Percentiles rank a stretch among this genome's conserved stretches.
Conservation (phyloP, 2,113 vertebrate species). For the Sebastes schlegelii region DNA sequence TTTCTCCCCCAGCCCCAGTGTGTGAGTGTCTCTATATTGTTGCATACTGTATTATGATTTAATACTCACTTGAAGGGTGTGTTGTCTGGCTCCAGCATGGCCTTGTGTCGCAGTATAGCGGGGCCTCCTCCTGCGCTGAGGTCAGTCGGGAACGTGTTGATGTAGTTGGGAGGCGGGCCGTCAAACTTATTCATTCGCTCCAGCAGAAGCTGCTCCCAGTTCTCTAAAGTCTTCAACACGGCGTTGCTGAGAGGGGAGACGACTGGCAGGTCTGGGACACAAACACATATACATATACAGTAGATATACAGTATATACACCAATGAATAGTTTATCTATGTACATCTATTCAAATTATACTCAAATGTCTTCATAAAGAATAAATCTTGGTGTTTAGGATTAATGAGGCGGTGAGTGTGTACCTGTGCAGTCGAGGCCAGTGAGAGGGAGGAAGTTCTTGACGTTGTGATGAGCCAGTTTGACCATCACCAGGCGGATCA, state of each 20-base stretch:
- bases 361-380: background rate
- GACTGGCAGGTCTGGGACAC: slow-evolving; percentile 91
- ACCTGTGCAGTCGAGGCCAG: slow-evolving; percentile 95
- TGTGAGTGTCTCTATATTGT: background rate
- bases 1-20: too few species aligned
- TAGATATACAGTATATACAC: background rate
- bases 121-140: slow-evolving; percentile 88
- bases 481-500: slow-evolving; percentile 95
- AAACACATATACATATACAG: slow-evolving; percentile 3
- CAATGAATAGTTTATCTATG: background rate
- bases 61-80: slow-evolving; percentile 95
- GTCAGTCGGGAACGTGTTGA: slow-evolving; percentile 93
- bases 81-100: slow-evolving; percentile 98
- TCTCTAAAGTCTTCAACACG: slow-evolving; percentile 94
- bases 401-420: slow-evolving; percentile 9
- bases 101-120: slow-evolving; percentile 93
- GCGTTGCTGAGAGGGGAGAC: slow-evolving; percentile 93
- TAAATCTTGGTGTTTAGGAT: background rate
- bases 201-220: slow-evolving; percentile 95
- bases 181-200: slow-evolving; percentile 96
- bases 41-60: background rate
- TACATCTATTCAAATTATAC: background rate
- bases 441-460: slow-evolving; percentile 95
- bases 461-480: slow-evolving; percentile 94
- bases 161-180: slow-evolving; percentile 95